A percentile compares a stretch with the other conserved stretches of the same genome.
These are phyloP conservation scores for Crepidodera aurea DNA, from an alignment of 2,888 invertebrate genomes.

Conservation along the genomic window DNA sequence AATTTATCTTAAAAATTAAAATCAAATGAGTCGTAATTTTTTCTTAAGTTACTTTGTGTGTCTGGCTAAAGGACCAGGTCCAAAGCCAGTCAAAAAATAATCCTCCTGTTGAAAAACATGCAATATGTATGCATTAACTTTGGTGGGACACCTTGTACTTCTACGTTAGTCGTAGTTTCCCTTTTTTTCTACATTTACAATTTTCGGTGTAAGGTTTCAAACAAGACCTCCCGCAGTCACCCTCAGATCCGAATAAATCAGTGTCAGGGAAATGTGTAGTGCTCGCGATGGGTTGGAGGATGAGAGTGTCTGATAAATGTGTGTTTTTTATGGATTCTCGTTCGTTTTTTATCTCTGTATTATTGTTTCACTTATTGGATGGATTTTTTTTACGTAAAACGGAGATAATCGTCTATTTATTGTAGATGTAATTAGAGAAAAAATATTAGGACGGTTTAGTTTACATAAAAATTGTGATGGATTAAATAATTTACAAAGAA, in stretches of 20 bases:
- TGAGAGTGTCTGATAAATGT: constrained; percentile 23
- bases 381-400: neutral
- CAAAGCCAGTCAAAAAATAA: too few relatives aligned
- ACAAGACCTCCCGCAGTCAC: constrained; percentile 29
- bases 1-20: too few relatives aligned
- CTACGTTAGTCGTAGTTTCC: neutral
- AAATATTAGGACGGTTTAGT: too few relatives aligned
- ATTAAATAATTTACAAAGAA: too few relatives aligned
- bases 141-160: neutral
- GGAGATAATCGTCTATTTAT: neutral
- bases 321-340: constrained; percentile 25
- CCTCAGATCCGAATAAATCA: constrained; percentile 27
- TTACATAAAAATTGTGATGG: too few relatives aligned
- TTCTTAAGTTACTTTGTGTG: too few relatives aligned
- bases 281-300: constrained; percentile 13
- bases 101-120: too few relatives aligned
- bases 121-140: neutral
- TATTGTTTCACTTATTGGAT: constrained; percentile 11
- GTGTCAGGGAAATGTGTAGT: constrained; percentile 30
- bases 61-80: too few relatives aligned
- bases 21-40: too few relatives aligned
- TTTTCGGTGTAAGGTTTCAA: constrained; percentile 25
- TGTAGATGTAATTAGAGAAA: too few relatives aligned
- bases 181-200: constrained; percentile 20
- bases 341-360: constrained; percentile 29